phyloP scores from a whole-genome alignment of 2,797 vertebrate genomes.

The Siniperca scherzeri region DNA sequence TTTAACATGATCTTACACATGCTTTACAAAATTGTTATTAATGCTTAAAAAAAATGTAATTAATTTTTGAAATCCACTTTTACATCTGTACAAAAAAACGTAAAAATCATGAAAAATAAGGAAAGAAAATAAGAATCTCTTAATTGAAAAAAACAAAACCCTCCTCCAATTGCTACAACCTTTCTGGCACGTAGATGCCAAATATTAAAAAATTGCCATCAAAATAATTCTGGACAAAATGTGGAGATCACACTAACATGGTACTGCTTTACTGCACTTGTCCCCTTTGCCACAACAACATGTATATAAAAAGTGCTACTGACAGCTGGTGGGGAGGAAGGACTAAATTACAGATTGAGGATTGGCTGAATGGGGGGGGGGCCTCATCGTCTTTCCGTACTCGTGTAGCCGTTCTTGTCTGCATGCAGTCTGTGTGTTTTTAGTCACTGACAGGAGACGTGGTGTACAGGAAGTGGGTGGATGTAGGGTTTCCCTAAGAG shows the following conservation, averaged over 20 bases:
- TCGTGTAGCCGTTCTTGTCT: constrained; percentile 42
- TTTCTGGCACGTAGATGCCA: constrained; percentile 37
- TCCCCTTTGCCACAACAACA: constrained; percentile 74
- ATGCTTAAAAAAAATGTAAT: constrained; percentile 52
- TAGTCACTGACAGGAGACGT: constrained; percentile 53
- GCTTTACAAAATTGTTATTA: constrained; percentile 69
- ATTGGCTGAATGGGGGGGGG: constrained; percentile 44
- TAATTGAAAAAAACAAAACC: constrained; percentile 18
- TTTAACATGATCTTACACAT: constrained; percentile 53
- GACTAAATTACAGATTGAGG: constrained; percentile 49
- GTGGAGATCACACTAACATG: constrained; percentile 59
- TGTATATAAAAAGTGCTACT: constrained; percentile 82
- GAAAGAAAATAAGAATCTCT: constrained; percentile 61
- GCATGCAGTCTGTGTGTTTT: constrained; percentile 59
- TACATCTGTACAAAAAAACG: constrained; percentile 64
- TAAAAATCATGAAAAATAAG: constrained; percentile 51
- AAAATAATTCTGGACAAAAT: constrained; percentile 59
- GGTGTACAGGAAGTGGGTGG: constrained; percentile 38
- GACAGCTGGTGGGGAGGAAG: constrained; percentile 69
- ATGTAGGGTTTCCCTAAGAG: constrained; percentile 81
- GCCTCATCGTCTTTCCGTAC: constrained; percentile 35
- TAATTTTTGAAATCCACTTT: constrained; percentile 35
- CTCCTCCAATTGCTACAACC: constrained; percentile 32
- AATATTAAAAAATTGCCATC: constrained; percentile 43
- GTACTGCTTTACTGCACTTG: constrained; percentile 78